Evolutionary conservation across 2,888 invertebrate species (phyloP), one percentile per base, ranked within the genome.

Genomic region (Scelioninae gen. 2): DNA sequence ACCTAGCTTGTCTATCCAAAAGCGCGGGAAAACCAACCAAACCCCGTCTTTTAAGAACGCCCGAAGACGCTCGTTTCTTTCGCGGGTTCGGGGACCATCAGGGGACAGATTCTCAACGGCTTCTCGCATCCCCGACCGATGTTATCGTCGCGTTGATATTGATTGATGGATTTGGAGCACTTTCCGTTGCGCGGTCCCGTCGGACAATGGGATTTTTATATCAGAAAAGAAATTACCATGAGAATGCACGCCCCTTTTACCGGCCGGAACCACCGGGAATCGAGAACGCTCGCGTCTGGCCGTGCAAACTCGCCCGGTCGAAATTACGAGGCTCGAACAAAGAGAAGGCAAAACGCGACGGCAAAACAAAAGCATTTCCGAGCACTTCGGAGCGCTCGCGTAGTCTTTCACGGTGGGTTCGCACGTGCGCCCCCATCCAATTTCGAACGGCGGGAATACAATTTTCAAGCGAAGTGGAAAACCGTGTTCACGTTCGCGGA

Each of bases 381-480:
- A 46, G 13, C 57, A 39, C 41, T 68, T 25, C 31, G 28, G 57
- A 18, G 9, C 19, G 53, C n/a, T 46, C 37, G 33, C 52, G 43
- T 60, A 72, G 60, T 67, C 57, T 60, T 72, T 72, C 64, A 76
- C 69, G 71, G 73, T 75, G 58, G 33, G 37, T 61, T 46, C 64
- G 64, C 73, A 73, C 75, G 73, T 75, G 73, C 73, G 35, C 73
- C 69, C 65, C 58, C 68, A 73, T 74, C 61, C 48, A 37, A 57
- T 35, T 65, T 60, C 45, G 53, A 70, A 52, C 65, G 69, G 70
- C 61, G n/a, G n/a, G n/a, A 74, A 65, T 28, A 64, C 60, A 41
- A 58, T 18, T 65, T 70, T 70, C 31, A 57, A 57, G 13, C 58
- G 11, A 78, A 85, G 85, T 85, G 82, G 82, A 84, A 85, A 84